A percentile compares a stretch with the other conserved stretches of the same genome.
Conservation (phyloP, 2,113 vertebrate genomes). For the Taurulus bubalis region DNA sequence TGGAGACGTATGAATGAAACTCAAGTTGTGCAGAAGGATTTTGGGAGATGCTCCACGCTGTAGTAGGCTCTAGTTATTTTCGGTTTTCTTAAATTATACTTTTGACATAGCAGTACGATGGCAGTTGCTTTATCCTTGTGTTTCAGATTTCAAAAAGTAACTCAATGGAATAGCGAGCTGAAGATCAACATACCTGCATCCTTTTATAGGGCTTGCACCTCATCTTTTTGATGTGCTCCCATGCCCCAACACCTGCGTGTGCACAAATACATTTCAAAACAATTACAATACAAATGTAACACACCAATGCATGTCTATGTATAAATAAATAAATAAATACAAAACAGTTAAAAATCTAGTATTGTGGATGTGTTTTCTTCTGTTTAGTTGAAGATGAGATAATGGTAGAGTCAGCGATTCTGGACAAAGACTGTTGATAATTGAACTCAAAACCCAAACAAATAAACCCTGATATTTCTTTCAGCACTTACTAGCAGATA, state of each 20-base stretch:
- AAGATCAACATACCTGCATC: constrained; percentile 90
- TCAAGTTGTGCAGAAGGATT: constrained; percentile 21
- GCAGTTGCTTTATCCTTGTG: not conserved
- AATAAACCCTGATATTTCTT: not conserved
- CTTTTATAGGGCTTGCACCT: constrained; percentile 91
- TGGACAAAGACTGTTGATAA: not conserved
- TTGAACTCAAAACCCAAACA: not conserved
- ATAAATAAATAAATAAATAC: not conserved
- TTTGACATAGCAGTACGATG: not conserved
- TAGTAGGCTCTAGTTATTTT: not conserved
- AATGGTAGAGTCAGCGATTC: not conserved
- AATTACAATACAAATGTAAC: not conserved
- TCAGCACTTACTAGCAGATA: not conserved
- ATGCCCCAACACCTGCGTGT: constrained; percentile 91
- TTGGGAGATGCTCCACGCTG: constrained; percentile 9
- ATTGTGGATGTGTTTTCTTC: not conserved
- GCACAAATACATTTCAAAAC: constrained; percentile 37
- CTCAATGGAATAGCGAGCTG: not conserved
- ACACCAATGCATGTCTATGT: not conserved
- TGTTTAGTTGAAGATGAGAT: not conserved
- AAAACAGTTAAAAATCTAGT: not conserved
- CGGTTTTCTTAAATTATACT: not conserved
- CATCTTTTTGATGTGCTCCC: constrained; percentile 92
- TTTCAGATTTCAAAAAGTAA: not conserved
- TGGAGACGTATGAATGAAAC: constrained; percentile 38